Conservation (phyloP, 1,140 invertebrate genomes). For the Drosophila simulans region DNA sequence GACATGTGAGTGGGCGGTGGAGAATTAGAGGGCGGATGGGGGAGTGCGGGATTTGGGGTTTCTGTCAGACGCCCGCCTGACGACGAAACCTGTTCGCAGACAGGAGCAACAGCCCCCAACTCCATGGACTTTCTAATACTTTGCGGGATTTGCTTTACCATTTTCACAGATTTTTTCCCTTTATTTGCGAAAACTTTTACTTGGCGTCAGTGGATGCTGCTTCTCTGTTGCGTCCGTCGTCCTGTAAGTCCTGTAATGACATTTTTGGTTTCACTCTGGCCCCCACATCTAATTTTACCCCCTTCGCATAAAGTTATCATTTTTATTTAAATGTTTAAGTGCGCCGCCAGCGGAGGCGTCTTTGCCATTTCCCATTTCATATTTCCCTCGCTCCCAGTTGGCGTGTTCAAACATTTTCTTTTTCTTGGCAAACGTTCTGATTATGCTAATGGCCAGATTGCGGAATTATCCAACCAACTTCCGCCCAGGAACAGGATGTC, state of each 20-base stretch:
- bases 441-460: slow-evolving; percentile 72
- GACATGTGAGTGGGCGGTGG: slow-evolving; percentile 54
- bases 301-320: slow-evolving; percentile 81
- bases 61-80: slow-evolving; percentile 52
- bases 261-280: slow-evolving; percentile 53
- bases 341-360: slow-evolving; percentile 22
- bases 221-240: slow-evolving; percentile 63
- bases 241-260: slow-evolving; percentile 67
- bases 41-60: not conserved
- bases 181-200: slow-evolving; percentile 69
- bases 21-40: slow-evolving; percentile 7
- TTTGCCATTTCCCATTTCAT: not conserved
- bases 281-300: slow-evolving; percentile 61
- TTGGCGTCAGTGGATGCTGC: slow-evolving; percentile 67
- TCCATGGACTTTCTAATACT: slow-evolving; percentile 64
- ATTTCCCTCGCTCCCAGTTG: too few species aligned
- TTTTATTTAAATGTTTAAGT: slow-evolving; percentile 83
- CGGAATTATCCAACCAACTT: slow-evolving; percentile 46
- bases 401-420: slow-evolving; percentile 53
- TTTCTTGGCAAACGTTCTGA: slow-evolving; percentile 62
- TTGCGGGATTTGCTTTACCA: slow-evolving; percentile 45
- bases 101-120: slow-evolving; percentile 39
- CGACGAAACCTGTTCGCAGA: slow-evolving; percentile 75
- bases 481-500: slow-evolving; percentile 44
- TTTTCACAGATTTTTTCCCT: slow-evolving; percentile 25